Percentiles rank a stretch among this genome's conserved stretches.
phyloP scores from a whole-genome alignment of 2,888 invertebrate genomes.

The Amphipyra berbera region DNA sequence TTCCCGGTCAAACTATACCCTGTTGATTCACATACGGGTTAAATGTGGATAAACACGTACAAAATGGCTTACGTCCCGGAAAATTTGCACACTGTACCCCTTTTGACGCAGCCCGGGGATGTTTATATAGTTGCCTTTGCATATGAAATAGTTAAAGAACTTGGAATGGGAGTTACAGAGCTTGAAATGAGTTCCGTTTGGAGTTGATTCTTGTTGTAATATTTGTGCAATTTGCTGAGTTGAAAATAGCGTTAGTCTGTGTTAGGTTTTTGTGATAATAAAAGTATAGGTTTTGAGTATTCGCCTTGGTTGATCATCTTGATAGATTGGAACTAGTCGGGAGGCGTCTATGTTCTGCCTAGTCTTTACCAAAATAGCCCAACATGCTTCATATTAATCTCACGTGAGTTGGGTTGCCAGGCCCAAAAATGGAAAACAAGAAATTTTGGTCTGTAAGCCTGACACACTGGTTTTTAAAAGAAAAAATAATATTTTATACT shows the following conservation, averaged over 20 bases:
- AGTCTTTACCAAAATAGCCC: no score
- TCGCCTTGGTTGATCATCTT: no score
- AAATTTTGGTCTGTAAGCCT: no score
- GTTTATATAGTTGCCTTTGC: constrained; percentile 41
- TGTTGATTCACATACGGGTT: constrained; percentile 49
- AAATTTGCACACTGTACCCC: constrained; percentile 49
- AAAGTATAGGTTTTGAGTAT: no score
- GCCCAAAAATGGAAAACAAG: no score
- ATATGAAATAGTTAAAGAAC: constrained; percentile 21
- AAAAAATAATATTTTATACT: no score
- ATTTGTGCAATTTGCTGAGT: constrained; percentile 5
- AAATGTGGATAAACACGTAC: constrained; percentile 50
- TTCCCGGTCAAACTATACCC: constrained; percentile 32
- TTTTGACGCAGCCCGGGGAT: constrained; percentile 12
- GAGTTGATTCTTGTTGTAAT: constrained; percentile 1
- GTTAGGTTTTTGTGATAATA: not conserved
- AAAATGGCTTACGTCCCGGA: constrained; percentile 47
- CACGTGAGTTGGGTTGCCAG: no score
- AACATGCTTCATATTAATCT: no score
- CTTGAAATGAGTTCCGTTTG: constrained; percentile 12
- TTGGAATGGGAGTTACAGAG: constrained; percentile 1
- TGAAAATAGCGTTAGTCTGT: not conserved
- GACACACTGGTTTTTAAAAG: no score
- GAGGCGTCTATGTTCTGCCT: no score
- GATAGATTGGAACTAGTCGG: no score